phyloP scores from a whole-genome alignment of 2,797 vertebrate species.

The Amphiprion clarkii region DNA sequence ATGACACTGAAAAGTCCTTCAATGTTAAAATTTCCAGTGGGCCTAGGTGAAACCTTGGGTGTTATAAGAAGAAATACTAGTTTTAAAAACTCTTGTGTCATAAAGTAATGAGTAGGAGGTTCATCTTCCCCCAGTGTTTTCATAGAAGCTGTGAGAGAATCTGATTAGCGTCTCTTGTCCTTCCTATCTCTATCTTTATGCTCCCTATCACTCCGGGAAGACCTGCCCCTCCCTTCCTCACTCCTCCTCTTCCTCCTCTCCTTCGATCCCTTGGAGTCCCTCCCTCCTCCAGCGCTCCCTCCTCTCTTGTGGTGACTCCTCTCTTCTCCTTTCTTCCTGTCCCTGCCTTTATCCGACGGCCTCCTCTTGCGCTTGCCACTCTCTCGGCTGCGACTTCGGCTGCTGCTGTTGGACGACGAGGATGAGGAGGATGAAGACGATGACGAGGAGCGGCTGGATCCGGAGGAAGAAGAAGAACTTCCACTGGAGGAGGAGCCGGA shows the following conservation, averaged over 20 bases:
- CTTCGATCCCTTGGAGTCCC: slow-evolving; percentile 91
- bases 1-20: background rate
- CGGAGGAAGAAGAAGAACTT: slow-evolving; percentile 91
- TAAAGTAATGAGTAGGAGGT: slow-evolving; percentile 18
- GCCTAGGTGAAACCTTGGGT: background rate
- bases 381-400: slow-evolving; percentile 88
- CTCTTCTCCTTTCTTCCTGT: slow-evolving; percentile 87
- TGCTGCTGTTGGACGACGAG: slow-evolving; percentile 87
- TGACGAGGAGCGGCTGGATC: slow-evolving; percentile 90
- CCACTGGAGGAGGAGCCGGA: slow-evolving; percentile 91
- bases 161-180: slow-evolving; percentile 93
- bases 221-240: slow-evolving; percentile 89
- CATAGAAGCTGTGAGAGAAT: slow-evolving; percentile 1
- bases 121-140: slow-evolving; percentile 9
- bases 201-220: slow-evolving; percentile 93
- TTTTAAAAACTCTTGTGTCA: slow-evolving; percentile 39
- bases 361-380: slow-evolving; percentile 89
- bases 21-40: slow-evolving; percentile 6
- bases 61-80: slow-evolving; percentile 10
- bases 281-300: slow-evolving; percentile 89
- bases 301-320: slow-evolving; percentile 89
- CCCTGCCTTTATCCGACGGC: slow-evolving; percentile 86
- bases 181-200: slow-evolving; percentile 97
- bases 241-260: slow-evolving; percentile 86
- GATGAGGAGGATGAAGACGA: slow-evolving; percentile 91